Conservation (phyloP, 2,113 vertebrate species). For the Festucalex cinctus region DNA sequence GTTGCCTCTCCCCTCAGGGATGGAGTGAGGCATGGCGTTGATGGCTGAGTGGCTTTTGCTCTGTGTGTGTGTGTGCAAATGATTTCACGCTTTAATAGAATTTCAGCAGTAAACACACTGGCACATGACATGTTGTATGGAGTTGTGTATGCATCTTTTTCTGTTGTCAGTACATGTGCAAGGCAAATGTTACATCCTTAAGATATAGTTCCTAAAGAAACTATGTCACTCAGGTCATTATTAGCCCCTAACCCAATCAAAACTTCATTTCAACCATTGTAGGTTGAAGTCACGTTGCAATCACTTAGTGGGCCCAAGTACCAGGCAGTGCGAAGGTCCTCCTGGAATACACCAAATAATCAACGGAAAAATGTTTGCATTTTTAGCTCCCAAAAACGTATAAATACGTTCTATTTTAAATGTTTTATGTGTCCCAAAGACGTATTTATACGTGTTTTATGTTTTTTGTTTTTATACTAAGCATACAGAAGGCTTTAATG, state of each 20-base stretch:
- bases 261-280: not conserved
- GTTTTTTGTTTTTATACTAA: no score
- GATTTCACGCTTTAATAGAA: not conserved
- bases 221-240: not conserved
- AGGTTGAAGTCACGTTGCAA: not conserved
- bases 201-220: not conserved
- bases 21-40: conserved; percentile 14
- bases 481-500: no score
- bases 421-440: no score
- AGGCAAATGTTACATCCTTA: conserved; percentile 6
- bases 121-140: not conserved
- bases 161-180: not conserved
- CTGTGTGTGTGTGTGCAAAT: not conserved
- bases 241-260: not conserved
- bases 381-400: no score
- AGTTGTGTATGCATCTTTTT: not conserved
- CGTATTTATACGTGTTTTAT: no score
- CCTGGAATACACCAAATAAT: no score
- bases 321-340: no score
- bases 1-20: conserved; percentile 54
- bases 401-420: no score
- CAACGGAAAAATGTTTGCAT: no score
- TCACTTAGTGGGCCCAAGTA: no score
- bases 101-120: not conserved
- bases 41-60: conserved; percentile 39